These are phyloP conservation scores for Ylistrum balloti DNA, from an alignment of 1,140 invertebrate genomes.

Conservation along the genomic window DNA sequence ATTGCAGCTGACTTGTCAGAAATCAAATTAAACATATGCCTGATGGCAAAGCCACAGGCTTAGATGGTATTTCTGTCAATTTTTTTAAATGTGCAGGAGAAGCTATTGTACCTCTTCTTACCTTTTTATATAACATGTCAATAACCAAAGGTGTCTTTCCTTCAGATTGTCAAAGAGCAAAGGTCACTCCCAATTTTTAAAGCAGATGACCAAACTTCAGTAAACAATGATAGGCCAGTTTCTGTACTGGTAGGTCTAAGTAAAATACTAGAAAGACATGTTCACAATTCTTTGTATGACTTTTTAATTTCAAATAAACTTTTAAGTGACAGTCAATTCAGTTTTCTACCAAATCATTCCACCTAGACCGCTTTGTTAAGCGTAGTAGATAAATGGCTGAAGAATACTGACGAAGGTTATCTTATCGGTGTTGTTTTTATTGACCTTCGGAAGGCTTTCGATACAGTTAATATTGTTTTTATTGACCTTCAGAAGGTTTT, in stretches of 20 bases:
- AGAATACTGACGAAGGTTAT: slow-evolving; percentile 11
- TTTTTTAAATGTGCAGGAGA: not conserved
- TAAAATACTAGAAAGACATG: slow-evolving; percentile 34
- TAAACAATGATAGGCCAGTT: not conserved
- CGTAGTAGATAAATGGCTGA: slow-evolving; percentile 9
- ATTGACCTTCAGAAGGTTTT: too few species aligned
- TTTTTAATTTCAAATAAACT: not conserved
- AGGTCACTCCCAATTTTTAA: slow-evolving; percentile 38
- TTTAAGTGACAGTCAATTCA: not conserved
- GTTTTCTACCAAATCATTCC: slow-evolving; percentile 41
- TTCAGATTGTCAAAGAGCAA: not conserved
- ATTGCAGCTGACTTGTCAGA: not conserved
- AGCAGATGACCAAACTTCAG: not conserved
- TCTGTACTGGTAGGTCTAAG: not conserved
- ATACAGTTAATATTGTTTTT: slow-evolving; percentile 42
- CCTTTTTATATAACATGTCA: not conserved
- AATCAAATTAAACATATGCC: slow-evolving; percentile 17
- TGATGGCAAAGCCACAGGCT: not conserved
- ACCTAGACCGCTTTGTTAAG: not conserved
- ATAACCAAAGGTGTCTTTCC: slow-evolving; percentile 1
- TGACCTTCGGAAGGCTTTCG: not conserved
- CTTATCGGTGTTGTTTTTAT: slow-evolving; percentile 41
- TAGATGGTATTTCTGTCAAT: not conserved
- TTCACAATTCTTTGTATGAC: not conserved
- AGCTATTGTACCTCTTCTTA: slow-evolving; percentile 31